phyloP scores from a whole-genome alignment of 2,888 invertebrate genomes.

The Cheilosia soror region DNA sequence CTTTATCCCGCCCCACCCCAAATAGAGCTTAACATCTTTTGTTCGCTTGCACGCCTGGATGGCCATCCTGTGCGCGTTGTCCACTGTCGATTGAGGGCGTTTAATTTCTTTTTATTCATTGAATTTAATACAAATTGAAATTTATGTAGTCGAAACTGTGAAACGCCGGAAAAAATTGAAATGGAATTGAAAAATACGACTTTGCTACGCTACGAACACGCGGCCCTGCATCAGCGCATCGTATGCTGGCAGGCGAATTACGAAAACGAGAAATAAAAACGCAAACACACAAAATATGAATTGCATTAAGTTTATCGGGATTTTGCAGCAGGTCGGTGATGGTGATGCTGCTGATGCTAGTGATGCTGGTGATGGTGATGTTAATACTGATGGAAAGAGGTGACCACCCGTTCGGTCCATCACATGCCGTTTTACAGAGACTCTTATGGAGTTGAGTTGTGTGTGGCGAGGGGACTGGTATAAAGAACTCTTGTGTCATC shows the following conservation, averaged over 20 bases:
- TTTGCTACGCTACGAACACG: slow-evolving; percentile 27
- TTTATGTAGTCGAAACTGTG: slow-evolving; percentile 75
- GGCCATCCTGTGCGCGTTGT: slow-evolving; percentile 11
- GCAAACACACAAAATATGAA: slow-evolving; percentile 75
- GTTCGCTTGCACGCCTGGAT: slow-evolving; percentile 21
- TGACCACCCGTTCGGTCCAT: slow-evolving; percentile 17
- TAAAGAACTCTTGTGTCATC: slow-evolving; percentile 51
- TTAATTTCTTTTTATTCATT: slow-evolving; percentile 70
- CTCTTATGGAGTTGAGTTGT: slow-evolving; percentile 12
- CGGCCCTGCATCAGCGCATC: slow-evolving; percentile 6
- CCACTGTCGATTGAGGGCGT: slow-evolving; percentile 60
- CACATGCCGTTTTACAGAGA: slow-evolving; percentile 58
- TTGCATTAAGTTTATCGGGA: slow-evolving; percentile 75
- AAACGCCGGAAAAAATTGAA: slow-evolving; percentile 73
- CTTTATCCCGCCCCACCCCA: slow-evolving; percentile 27
- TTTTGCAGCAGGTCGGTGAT: slow-evolving; percentile 66
- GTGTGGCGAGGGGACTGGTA: background rate
- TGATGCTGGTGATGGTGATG: slow-evolving; percentile 11
- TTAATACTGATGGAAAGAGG: slow-evolving; percentile 12
- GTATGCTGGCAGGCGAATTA: slow-evolving; percentile 15
- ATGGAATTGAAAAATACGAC: slow-evolving; percentile 74
- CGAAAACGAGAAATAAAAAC: slow-evolving; percentile 62
- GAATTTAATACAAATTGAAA: slow-evolving; percentile 75
- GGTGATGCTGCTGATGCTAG: slow-evolving; percentile 11
- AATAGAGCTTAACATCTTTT: slow-evolving; percentile 64